Evolutionary conservation across 2,113 vertebrate genomes (phyloP), one percentile per base, ranked within the genome.

Genomic region (Nansenia antarctica): DNA sequence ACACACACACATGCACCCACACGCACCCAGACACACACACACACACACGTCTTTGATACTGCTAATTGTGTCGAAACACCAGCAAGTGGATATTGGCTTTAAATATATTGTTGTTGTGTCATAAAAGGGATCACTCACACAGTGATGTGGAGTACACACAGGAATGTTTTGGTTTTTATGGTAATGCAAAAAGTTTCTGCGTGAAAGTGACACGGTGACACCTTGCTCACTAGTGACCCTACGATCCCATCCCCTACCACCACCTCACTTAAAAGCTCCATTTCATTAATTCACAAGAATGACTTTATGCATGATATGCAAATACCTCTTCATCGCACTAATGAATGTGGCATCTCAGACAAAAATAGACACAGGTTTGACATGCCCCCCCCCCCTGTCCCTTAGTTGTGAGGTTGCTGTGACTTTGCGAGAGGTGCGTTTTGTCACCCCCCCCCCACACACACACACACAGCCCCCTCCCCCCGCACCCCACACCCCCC

Each of bases 361-460:
- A 22, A 7, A 47, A 49, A 65, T 67, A 53, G 59, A 34, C 62
- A 32, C 1, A 8, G 55, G 64, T 70, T 72, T 73, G 62, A 57
- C 54, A 34, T 71, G 70, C 71, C 53, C 71, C 29, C 11, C 11
- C 5, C 15, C 67, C 58, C 20, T 0, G 30, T 76, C 80, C 69
- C 80, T 69, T 53, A 79, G 83, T 69, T 82, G 82, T 83, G 79
- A 72, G 69, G 70, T 65, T 59, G 67, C 60, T 79, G 69, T 62
- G 69, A 73, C 73, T 76, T 26, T 0, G 57, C 49, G 62, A 73
- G 75, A 77, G 73, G 69, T 74, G 67, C 22, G 73, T 81, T 83
- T 62, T n/a, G n/a, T n/a, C n/a, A n/a, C n/a, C n/a, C n/a, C n/a
- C n/a, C n/a, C n/a, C n/a, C n/a, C n/a, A n/a, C n/a, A n/a, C n/a